Evolutionary conservation across 2,888 invertebrate species (phyloP), one percentile per base, ranked within the genome.

Genomic region (Parnassius glacialis): DNA sequence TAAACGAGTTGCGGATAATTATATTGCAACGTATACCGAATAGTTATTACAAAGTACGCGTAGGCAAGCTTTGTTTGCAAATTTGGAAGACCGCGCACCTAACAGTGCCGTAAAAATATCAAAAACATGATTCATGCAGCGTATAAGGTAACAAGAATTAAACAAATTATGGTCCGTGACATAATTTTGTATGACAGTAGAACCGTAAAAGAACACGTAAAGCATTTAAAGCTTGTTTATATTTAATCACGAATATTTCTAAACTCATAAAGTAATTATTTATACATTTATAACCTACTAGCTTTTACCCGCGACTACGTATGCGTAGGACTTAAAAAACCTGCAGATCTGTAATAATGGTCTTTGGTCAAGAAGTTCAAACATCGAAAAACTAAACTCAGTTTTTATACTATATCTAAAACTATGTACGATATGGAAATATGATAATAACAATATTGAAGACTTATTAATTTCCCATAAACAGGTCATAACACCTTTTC

Each of bases 1-100:
- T 72, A 74, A 73, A 62, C 71, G 70, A 69, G 71, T 72, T 71
- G 70, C 68, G 67, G 56, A 64, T 65, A 64, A 70, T 69, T 69
- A 70, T 65, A 64, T 67, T 68, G 65, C 59, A 48, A 69, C 62
- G 44, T 62, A 51, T 55, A 62, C 41, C 51, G 20, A 52, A 67
- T 67, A 66, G 65, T 68, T 66, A 68, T 66, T 66, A 65, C 65
- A 54, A 60, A 54, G 65, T 50, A 59, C 59, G 58, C 61, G 61
- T 65, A 56, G 53, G 64, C 59, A 61, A 63, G 63, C 63, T 67
- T 70, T 64, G 65, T 66, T 65, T 66, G 66, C 64, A 69, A 69
- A 69, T 68, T 67, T 67, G 67, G 67, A 64, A 67, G 59, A 65
- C 59, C 65, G 64, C 66, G 67, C 70, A 68, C 68, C 68, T 64